phyloP scores from a whole-genome alignment of 35 echinoderm and acorn worm genomes.

The Holothuria glaberrima region DNA sequence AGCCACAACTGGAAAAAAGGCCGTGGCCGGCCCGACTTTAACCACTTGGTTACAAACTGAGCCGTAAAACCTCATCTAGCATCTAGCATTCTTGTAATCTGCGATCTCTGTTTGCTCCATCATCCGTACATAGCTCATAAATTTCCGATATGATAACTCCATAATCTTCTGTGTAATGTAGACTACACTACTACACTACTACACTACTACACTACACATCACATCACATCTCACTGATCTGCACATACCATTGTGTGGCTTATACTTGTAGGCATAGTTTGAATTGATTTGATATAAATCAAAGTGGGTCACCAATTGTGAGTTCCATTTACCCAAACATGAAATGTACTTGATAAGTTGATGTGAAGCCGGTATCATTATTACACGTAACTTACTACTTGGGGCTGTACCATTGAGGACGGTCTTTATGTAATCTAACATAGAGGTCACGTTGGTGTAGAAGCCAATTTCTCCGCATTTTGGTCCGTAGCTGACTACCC shows the following conservation, averaged over 20 bases:
- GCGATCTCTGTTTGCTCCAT: too few species aligned
- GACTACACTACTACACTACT: too few species aligned
- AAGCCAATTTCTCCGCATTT: slow-evolving; percentile 72
- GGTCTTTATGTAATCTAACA: slow-evolving; percentile 17
- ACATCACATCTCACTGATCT: too few species aligned
- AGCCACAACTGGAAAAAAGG: neutral
- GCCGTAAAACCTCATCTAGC: neutral
- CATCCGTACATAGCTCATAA: too few species aligned
- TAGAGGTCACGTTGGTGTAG: slow-evolving; percentile 62
- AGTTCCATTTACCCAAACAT: neutral
- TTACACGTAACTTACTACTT: neutral
- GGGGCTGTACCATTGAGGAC: slow-evolving; percentile 6
- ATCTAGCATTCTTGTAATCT: too few species aligned
- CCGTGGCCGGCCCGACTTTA: neutral
- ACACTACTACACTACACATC: too few species aligned
- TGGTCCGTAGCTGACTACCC: slow-evolving; percentile 56
- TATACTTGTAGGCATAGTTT: too few species aligned
- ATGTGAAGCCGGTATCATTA: neutral
- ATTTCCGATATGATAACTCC: too few species aligned
- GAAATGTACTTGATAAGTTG: neutral
- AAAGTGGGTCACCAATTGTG: too few species aligned
- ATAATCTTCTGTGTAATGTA: too few species aligned
- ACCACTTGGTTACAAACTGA: neutral
- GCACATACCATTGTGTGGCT: too few species aligned
- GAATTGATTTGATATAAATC: too few species aligned